Conservation (phyloP, 30 jellyfish, hydroid and myxozoan genomes). For the Hydra vulgaris region DNA sequence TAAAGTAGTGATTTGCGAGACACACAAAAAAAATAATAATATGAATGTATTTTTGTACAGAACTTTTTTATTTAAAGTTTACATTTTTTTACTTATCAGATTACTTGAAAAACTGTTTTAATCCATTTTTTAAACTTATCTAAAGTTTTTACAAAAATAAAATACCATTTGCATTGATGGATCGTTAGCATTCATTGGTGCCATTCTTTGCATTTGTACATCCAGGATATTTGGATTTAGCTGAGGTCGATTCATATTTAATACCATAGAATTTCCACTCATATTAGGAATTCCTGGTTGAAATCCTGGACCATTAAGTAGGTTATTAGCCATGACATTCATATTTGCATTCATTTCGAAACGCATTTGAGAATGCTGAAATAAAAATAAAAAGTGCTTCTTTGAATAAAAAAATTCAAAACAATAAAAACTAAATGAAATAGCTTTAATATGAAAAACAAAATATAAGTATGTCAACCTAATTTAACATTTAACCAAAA, state of each 20-base stretch:
- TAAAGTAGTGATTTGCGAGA: no score
- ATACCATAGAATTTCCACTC: conserved; percentile 1
- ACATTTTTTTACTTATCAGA: no score
- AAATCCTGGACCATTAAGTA: conserved; percentile 56
- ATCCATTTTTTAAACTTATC: no score
- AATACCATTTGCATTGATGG: conserved; percentile 40
- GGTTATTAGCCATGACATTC: conserved; percentile 17
- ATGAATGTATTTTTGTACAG: no score
- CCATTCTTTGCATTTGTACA: conserved; percentile 22
- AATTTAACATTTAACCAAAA: conserved; percentile 11
- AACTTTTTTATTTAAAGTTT: no score
- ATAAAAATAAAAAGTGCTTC: no score
- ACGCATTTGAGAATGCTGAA: conserved; percentile 54
- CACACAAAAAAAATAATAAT: no score
- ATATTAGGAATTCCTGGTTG: conserved; percentile 30
- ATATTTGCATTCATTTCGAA: conserved; percentile 47
- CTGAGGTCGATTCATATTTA: conserved; percentile 23
- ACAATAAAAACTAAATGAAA: not conserved
- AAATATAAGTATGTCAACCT: not conserved
- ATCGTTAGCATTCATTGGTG: conserved; percentile 14
- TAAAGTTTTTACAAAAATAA: not conserved
- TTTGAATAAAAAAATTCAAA: not conserved
- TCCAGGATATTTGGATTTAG: conserved; percentile 26
- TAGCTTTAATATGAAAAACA: not conserved
- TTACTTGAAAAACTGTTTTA: no score